These are phyloP conservation scores for Rhabdornis inornatus DNA, from an alignment of 2,113 vertebrate species.

Conservation along the genomic window DNA sequence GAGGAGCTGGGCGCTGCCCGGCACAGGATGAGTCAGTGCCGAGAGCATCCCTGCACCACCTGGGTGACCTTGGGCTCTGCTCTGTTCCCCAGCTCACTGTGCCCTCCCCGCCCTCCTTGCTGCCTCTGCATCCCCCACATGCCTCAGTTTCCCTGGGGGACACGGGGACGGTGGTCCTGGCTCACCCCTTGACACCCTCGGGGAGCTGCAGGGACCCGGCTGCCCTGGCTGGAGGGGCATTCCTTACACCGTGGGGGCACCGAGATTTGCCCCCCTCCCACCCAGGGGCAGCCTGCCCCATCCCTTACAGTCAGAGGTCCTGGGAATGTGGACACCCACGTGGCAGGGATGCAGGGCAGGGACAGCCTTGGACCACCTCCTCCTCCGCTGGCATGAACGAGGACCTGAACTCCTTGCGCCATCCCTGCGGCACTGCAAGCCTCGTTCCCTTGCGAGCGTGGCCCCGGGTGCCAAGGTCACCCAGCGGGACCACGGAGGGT, in stretches of 20 bases:
- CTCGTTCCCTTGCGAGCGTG: fast-evolving
- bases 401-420: not conserved
- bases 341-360: not conserved
- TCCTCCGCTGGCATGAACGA: fast-evolving
- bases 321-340: fast-evolving
- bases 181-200: fast-evolving
- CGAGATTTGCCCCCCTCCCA: not conserved
- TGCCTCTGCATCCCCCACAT: not conserved
- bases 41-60: not conserved
- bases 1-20: not conserved
- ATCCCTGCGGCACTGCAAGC: not conserved
- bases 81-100: not conserved
- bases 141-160: not conserved
- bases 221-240: not conserved
- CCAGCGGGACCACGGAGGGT: fast-evolving
- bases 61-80: not conserved
- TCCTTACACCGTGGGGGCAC: fast-evolving
- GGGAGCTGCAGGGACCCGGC: not conserved
- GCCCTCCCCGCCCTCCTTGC: not conserved
- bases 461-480: not conserved
- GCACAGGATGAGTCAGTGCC: not conserved
- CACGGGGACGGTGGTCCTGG: fast-evolving
- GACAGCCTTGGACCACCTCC: not conserved
- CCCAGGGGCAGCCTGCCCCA: not conserved
- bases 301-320: fast-evolving